phyloP scores from a whole-genome alignment of 2,888 invertebrate genomes.

The Prosapia bicincta region DNA sequence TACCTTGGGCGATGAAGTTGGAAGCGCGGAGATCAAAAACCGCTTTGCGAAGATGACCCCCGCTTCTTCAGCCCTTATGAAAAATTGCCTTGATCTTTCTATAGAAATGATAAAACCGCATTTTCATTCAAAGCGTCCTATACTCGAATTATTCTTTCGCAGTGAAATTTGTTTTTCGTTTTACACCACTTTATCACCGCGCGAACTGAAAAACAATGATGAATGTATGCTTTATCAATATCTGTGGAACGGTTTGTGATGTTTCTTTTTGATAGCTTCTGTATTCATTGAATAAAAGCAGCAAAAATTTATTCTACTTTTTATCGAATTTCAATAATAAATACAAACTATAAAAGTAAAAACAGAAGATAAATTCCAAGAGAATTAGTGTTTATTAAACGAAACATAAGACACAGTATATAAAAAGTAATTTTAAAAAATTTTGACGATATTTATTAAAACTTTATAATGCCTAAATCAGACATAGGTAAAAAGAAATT shows the following conservation, averaged over 20 bases:
- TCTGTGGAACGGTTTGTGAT: background rate
- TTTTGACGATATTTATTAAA: too few species aligned
- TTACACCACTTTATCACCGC: background rate
- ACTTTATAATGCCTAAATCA: too few species aligned
- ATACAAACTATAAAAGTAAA: too few species aligned
- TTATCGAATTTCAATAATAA: too few species aligned
- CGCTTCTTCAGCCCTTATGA: slow-evolving; percentile 7
- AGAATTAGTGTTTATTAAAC: too few species aligned
- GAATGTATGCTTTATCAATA: background rate
- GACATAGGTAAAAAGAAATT: too few species aligned
- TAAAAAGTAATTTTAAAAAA: too few species aligned
- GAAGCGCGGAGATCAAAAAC: slow-evolving; percentile 36
- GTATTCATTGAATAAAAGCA: too few species aligned
- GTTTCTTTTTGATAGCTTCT: background rate
- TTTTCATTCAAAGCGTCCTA: background rate
- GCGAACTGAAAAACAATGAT: background rate
- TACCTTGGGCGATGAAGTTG: slow-evolving; percentile 28
- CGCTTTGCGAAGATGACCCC: slow-evolving; percentile 26
- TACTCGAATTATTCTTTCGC: background rate
- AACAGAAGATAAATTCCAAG: too few species aligned
- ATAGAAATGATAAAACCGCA: background rate
- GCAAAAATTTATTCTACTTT: too few species aligned
- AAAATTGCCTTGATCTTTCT: slow-evolving; percentile 1
- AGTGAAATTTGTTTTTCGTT: background rate
- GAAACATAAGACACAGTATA: too few species aligned